Conservation (phyloP, 2,113 vertebrate genomes). For the Pomatorhinus ruficollis region DNA sequence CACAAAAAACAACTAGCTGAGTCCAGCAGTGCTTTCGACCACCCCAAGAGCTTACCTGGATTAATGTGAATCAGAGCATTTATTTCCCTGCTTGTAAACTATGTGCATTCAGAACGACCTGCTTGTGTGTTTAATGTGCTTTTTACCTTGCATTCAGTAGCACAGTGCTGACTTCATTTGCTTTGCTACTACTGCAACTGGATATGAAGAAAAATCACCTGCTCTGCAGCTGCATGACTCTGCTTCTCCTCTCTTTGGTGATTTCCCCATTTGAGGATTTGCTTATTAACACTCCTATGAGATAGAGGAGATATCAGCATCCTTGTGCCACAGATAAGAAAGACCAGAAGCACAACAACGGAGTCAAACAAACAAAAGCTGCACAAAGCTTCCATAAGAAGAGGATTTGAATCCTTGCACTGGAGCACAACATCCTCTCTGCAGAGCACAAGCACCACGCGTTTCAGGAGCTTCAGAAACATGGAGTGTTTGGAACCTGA, state of each 20-base stretch:
- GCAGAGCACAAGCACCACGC: accelerated
- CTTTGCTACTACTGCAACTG: not conserved
- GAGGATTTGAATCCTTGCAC: not conserved
- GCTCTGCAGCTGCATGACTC: not conserved
- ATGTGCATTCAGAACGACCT: not conserved
- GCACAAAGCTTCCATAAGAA: not conserved
- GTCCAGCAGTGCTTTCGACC: not conserved
- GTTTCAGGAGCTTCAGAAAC: not conserved
- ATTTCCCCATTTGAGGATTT: not conserved
- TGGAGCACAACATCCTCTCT: not conserved
- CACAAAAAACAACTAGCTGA: not conserved
- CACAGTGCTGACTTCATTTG: not conserved
- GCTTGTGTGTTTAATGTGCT: not conserved
- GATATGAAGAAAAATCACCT: not conserved
- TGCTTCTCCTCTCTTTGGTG: not conserved
- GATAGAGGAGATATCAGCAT: not conserved
- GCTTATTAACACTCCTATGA: not conserved
- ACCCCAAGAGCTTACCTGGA: not conserved
- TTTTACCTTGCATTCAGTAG: not conserved
- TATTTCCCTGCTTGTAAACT: not conserved
- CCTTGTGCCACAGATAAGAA: not conserved
- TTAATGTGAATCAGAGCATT: not conserved
- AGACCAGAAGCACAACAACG: not conserved
- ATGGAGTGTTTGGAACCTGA: not conserved
- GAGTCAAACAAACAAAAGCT: not conserved